Evolutionary conservation across 2,113 vertebrate species (phyloP), one percentile per base, ranked within the genome.

Genomic region (Propithecus coquereli): DNA sequence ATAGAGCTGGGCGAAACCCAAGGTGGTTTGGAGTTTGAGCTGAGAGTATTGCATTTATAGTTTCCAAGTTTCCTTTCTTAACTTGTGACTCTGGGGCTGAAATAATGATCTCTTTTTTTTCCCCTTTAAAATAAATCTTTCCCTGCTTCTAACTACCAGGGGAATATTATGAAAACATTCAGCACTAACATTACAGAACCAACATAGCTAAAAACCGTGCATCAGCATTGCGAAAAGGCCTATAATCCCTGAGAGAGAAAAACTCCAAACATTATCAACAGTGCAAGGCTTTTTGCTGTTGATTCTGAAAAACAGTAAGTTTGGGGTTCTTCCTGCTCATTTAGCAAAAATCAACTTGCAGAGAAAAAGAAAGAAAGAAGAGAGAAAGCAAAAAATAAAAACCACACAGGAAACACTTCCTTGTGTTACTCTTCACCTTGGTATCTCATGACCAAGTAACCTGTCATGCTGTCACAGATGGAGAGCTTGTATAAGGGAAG

Each of bases 91-190:
- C 95, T 96, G 91, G 87, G 94, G 94, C 96, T 97, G 87, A 98
- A 97, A 97, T 97, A 98, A 98, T 97, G 93, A 96, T 97, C 96
- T 97, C 71, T 96, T 94, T 95, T 96, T 96, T 96, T 96, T 68
- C 22, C 76, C 79, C 76, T 96, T 97, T 96, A 97, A 97, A 97
- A 97, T 97, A 97, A 98, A 97, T 97, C 95, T 96, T 98, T 97
- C 87, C 71, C 84, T 79, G 90, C 93, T 94, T 96, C 97, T 94
- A 90, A 96, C 74, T 97, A 94, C 80, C 96, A 96, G 71, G 96
- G 96, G 97, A 97, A 97, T 97, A 97, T 96, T 97, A 96, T 88
- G 87, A 97, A 98, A 96, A 97, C 97, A 97, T 96, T 97, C 94
- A 97, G 94, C 96, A 95, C 97, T 98, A 97, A 97, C 97, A 94